These are phyloP conservation scores for Elaeidobius kamerunicus DNA, from an alignment of 2,888 invertebrate genomes.

Conservation along the genomic window DNA sequence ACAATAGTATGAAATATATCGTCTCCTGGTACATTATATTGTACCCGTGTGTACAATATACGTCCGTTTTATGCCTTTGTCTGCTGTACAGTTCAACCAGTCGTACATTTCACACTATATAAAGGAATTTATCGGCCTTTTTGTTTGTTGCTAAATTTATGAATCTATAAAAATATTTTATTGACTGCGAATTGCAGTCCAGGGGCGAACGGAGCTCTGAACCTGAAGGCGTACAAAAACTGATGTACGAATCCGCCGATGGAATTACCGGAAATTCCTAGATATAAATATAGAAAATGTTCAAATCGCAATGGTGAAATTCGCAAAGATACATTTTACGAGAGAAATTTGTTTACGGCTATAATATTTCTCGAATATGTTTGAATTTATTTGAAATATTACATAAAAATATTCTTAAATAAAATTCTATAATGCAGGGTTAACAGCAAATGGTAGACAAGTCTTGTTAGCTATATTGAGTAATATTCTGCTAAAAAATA, in stretches of 20 bases:
- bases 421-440: no score
- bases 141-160: constrained; percentile 26
- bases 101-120: constrained; percentile 17
- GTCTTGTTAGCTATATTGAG: no score
- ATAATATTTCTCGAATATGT: no score
- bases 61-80: constrained; percentile 20
- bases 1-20: constrained; percentile 19
- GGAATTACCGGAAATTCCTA: neutral
- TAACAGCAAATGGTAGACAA: no score
- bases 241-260: neutral
- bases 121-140: constrained; percentile 24
- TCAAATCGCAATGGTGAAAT: neutral
- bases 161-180: constrained; percentile 25
- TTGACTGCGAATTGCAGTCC: neutral
- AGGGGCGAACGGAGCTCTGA: neutral
- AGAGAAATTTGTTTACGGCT: no score
- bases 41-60: constrained; percentile 9
- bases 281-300: neutral
- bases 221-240: neutral
- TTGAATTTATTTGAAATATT: no score
- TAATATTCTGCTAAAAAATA: no score
- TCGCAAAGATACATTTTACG: no score
- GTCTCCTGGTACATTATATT: constrained; percentile 4
- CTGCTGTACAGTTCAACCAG: constrained; percentile 12
- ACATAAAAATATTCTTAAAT: no score